Percentiles rank a stretch among this genome's conserved stretches.
Conservation (phyloP, 2,797 vertebrate genomes). For the Sarcophilus harrisii region DNA sequence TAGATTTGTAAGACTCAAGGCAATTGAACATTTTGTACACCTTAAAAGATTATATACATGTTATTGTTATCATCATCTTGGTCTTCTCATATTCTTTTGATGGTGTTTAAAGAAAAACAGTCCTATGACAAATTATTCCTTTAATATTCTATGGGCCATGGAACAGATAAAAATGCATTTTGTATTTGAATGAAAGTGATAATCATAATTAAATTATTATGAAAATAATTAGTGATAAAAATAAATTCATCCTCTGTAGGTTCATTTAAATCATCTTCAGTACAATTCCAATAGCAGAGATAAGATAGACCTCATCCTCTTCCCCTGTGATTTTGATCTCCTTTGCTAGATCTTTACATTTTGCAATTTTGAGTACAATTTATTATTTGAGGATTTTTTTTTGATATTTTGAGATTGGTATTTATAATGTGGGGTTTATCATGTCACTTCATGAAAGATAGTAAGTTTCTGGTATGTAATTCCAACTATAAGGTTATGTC, state of each 20-base stretch:
- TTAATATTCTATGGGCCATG: background rate
- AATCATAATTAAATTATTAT: background rate
- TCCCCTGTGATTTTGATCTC: background rate
- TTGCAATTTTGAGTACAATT: background rate
- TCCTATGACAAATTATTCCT: background rate
- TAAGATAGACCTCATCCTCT: background rate
- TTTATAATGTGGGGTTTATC: background rate
- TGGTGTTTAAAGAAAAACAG: background rate
- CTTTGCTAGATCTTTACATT: background rate
- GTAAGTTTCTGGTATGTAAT: background rate
- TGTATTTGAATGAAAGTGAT: background rate
- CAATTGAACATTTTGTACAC: background rate
- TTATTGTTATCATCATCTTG: background rate
- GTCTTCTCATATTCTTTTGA: background rate
- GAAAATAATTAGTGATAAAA: background rate
- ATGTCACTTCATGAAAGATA: background rate
- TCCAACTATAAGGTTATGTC: background rate
- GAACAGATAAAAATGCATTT: background rate
- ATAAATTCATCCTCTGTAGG: background rate
- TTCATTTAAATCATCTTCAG: background rate
- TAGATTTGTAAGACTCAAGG: background rate
- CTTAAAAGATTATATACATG: background rate
- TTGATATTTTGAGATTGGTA: background rate
- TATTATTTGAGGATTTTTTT: background rate
- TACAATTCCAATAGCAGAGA: background rate